Evolutionary conservation across 2,113 vertebrate genomes (phyloP).

Genomic region (Saiga tatarica): DNA sequence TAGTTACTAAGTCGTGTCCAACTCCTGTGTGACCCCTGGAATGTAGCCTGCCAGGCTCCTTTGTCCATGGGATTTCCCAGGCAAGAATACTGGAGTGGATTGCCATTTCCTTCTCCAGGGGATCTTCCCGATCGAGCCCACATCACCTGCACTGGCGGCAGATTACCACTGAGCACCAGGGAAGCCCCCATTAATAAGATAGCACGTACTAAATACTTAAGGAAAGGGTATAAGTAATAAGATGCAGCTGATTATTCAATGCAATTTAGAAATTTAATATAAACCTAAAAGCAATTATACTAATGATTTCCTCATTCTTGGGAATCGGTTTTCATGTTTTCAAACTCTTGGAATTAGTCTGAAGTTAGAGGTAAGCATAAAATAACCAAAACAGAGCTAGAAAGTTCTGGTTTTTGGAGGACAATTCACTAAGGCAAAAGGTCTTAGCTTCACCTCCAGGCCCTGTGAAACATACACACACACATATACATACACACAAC

Average conservation of each 20-base stretch:
- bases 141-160: background rate
- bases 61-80: background rate
- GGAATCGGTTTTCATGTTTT: background rate
- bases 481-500: too few relatives aligned
- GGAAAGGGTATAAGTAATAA: background rate
- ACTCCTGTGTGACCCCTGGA: background rate
- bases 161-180: background rate
- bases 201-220: background rate
- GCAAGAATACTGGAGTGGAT: background rate
- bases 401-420: background rate
- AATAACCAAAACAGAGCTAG: background rate
- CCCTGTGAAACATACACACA: background rate
- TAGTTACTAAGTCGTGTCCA: background rate
- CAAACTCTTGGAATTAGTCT: background rate
- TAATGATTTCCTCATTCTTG: background rate
- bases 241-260: background rate
- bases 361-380: background rate
- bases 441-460: background rate
- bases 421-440: background rate
- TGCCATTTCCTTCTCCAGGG: background rate
- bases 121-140: background rate
- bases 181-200: background rate
- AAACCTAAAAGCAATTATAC: background rate
- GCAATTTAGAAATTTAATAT: background rate
- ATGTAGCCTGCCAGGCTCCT: background rate